Evolutionary conservation across 2,113 vertebrate genomes (phyloP).

Genomic region (Stercorarius parasiticus): DNA sequence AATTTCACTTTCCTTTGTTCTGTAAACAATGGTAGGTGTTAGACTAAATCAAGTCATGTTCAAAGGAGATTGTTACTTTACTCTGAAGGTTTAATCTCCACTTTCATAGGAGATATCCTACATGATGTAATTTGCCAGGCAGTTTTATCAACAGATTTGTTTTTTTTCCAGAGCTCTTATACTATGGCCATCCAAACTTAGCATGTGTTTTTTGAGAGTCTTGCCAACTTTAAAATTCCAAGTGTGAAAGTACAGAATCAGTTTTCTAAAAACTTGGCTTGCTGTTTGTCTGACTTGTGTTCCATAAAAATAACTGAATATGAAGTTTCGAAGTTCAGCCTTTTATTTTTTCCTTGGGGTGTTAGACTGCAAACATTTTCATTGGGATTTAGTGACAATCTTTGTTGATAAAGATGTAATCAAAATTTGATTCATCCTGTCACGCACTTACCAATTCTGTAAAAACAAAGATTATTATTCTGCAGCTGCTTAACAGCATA

Average conservation of each 20-base stretch:
- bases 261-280: conserved; percentile 16
- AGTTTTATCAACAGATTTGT: not conserved
- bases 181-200: not conserved
- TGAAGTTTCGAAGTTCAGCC: not conserved
- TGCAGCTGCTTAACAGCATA: not conserved
- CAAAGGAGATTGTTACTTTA: not conserved
- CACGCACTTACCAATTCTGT: not conserved
- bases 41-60: not conserved
- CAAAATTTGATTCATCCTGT: not conserved
- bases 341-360: not conserved
- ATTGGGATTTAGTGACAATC: not conserved
- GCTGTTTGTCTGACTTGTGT: conserved; percentile 20
- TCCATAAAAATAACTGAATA: conserved; percentile 30
- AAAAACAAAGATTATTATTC: not conserved
- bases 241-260: conserved; percentile 32
- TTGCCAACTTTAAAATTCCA: conserved; percentile 20
- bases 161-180: not conserved
- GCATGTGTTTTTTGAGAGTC: conserved; percentile 12
- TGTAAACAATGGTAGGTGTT: not conserved
- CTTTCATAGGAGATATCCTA: not conserved
- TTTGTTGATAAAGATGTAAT: not conserved
- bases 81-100: not conserved
- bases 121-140: not conserved
- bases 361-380: not conserved
- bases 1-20: not conserved